These are phyloP conservation scores for Drosophila pachea DNA, from an alignment of 1,140 invertebrate genomes.

Conservation along the genomic window DNA sequence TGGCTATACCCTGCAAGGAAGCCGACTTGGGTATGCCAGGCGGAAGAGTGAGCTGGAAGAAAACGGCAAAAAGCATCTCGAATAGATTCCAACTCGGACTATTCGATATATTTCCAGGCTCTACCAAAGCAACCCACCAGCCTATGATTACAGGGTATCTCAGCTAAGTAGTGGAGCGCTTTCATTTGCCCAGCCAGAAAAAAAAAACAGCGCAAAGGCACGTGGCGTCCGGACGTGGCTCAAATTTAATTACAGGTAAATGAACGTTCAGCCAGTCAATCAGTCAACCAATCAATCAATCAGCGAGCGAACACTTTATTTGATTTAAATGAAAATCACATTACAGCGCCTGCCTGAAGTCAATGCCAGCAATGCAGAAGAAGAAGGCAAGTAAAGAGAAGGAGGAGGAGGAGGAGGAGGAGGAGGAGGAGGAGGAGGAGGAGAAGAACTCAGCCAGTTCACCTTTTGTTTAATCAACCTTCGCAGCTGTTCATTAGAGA, in stretches of 20 bases:
- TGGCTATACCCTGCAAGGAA: background rate
- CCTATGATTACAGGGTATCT: background rate
- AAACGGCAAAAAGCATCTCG: no score
- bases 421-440: background rate
- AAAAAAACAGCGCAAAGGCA: constrained; percentile 38
- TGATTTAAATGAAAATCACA: constrained; percentile 17
- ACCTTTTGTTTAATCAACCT: constrained; percentile 67
- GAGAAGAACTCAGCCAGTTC: constrained; percentile 29
- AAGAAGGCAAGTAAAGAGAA: background rate
- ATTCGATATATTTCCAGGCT: no score
- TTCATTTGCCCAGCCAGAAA: constrained; percentile 21
- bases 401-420: background rate
- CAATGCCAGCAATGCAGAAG: background rate
- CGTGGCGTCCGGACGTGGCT: constrained; percentile 37
- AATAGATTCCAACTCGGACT: no score
- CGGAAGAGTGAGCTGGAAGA: no score
- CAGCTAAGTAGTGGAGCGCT: background rate
- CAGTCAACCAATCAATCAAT: constrained; percentile 50
- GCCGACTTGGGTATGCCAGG: no score
- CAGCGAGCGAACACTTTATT: constrained; percentile 29
- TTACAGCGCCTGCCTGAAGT: constrained; percentile 7
- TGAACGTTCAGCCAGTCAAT: constrained; percentile 35
- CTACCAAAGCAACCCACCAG: background rate
- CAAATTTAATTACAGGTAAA: constrained; percentile 53
- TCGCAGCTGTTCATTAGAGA: constrained; percentile 57